Base-by-base conservation (phyloP, 53 echinoderm and acorn worm species). In the Temnopleurus reevesii region DNA sequence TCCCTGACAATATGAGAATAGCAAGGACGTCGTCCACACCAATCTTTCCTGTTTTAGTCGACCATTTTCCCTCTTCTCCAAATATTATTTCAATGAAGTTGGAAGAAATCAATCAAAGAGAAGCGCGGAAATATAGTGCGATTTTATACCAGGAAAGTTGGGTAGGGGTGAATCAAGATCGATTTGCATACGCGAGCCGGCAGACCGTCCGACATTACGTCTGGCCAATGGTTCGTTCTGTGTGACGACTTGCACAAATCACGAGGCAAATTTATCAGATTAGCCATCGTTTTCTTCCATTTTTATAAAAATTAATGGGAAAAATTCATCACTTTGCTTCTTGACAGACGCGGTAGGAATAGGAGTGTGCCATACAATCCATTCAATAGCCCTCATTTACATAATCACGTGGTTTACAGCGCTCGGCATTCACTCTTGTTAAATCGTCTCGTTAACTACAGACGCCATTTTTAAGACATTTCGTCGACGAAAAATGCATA, bases 181-280 rank as follows among this genome's bases (percentile, higher is more conserved):
- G 53, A 59, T 66, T 87, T 47, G 71, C 88, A 87, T 66, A 64
- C 49, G 71, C 18, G 46, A 45, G 86, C 46, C 61, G 61, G 46
- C 86, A 59, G 10, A 21, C 30, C 83, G 83, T 33, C 49, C 30
- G 83, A 83, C 55, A 34, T 36, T 30, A 49, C 21, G 55, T 21
- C 56, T 36, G 23, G 10, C 5, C 10, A 55, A 31, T 36, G 83
- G 56, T 31, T 13, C 79, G 79, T 28, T 79, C 79, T 49, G 88
- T 87, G 55, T 66, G 88, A 46, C 88, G 88, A 66, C 19, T 24
- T 26, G 49, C 23, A 49, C 34, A 41, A 18, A 51, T 31, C 46
- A 87, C 35, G 88, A 85, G 88, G 71, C 71, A 85, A 66, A 87
- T 87, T 87, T 87, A 87, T 87, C 88, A 87, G 88, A 87, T 87